These are phyloP conservation scores for Heliconius erato DNA, from an alignment of 2,888 invertebrate species.

Conservation along the genomic window DNA sequence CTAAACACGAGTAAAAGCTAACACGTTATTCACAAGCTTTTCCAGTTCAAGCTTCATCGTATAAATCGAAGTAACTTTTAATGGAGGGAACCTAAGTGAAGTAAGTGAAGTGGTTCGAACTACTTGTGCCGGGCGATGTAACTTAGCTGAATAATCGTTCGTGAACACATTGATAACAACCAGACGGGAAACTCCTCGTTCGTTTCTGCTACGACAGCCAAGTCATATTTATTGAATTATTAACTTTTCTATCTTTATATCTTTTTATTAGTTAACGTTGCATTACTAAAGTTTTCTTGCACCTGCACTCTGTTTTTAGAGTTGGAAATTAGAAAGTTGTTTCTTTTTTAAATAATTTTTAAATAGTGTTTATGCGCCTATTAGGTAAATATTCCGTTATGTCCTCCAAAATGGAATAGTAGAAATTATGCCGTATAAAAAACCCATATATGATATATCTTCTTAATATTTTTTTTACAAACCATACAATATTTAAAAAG, in stretches of 20 bases:
- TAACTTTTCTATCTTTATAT: constrained; percentile 4
- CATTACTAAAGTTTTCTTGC: background rate
- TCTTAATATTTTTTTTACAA: background rate
- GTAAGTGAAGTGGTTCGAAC: constrained; percentile 46
- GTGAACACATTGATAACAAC: constrained; percentile 49
- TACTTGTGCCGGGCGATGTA: constrained; percentile 45
- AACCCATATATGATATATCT: background rate
- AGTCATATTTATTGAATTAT: constrained; percentile 10
- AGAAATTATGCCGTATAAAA: background rate
- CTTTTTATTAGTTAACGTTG: background rate
- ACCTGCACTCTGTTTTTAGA: background rate
- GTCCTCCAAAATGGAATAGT: background rate
- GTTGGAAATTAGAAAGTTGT: background rate
- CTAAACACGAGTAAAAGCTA: constrained; percentile 9
- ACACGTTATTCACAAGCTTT: constrained; percentile 24
- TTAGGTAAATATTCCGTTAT: background rate
- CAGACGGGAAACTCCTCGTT: constrained; percentile 36
- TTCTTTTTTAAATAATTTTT: background rate
- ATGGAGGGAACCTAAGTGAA: constrained; percentile 47
- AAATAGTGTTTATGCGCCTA: background rate
- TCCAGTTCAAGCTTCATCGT: constrained; percentile 27
- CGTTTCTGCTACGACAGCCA: constrained; percentile 15
- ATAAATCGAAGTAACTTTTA: constrained; percentile 45
- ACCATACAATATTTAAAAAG: background rate
- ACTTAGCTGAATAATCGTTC: constrained; percentile 53